Base-by-base conservation (phyloP, 1,140 invertebrate genomes). In the Drosophila ironensis region DNA sequence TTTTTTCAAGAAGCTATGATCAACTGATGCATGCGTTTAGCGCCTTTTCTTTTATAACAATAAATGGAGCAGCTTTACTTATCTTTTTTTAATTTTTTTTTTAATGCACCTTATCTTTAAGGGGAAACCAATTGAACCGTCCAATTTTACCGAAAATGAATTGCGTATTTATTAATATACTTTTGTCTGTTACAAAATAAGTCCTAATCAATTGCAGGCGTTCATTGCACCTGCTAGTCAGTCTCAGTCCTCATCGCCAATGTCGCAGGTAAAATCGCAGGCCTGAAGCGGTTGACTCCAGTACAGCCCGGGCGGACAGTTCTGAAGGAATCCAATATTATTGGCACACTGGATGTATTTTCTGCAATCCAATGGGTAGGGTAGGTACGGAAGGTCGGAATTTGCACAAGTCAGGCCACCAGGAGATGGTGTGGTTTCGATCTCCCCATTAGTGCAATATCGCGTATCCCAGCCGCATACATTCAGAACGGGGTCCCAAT, bases 341-440 rank as follows among this genome's bases (percentile, higher is more conserved):
- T 48, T 24, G 12, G 59, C 52, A 12, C 71, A 73, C 33, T 73
- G 71, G 12, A 73, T 72, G n/a, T 41, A 73, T 5, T 72, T 66
- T 16, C 24, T 42, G 14, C 71, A 73, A 16, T 73, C 69, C 4
- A 46, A 28, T 0, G 41, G 5, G 16, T 66, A 50, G 5, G 71
- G 71, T 7, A 73, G 19, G 11, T 66, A 66, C 4, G 47, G 14
- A 3, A 37, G 0, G 3, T 52, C 60, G 7, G 46, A 30, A n/a
- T n/a, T n/a, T 8, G 28, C 20, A 16, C 71, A 73, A 17, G 24
- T 41, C 20, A 38, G 6, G 5, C 33, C 9, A 7, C 33, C 9
- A 12, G 70, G 60, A 1, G 46, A 8, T 6, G 35, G 9, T 5
- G 61, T 54, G 9, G 50, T 17, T 25, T 25, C 6, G 9, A 41